These are phyloP conservation scores for Xenopus petersii DNA, from an alignment of 2,797 vertebrate species.

Conservation along the genomic window DNA sequence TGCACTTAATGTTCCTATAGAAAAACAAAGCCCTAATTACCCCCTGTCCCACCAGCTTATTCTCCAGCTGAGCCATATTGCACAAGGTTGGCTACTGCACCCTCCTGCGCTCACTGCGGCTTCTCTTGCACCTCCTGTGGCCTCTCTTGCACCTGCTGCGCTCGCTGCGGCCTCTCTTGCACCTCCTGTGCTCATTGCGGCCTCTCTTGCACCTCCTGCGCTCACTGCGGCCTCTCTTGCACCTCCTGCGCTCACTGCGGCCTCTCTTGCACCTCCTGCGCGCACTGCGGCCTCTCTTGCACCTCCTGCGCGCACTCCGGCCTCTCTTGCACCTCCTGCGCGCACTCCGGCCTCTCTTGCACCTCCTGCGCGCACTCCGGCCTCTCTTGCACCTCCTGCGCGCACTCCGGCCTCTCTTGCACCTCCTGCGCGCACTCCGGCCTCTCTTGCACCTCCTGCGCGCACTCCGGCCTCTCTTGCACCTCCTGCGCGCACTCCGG, in stretches of 20 bases:
- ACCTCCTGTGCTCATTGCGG: neutral
- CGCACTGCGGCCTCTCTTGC: no score
- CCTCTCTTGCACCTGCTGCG: neutral
- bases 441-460: neutral
- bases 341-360: no score
- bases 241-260: no score
- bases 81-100: neutral
- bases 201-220: neutral
- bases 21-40: neutral
- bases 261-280: no score
- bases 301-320: no score
- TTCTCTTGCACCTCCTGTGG: neutral
- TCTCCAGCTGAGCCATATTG: neutral
- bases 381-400: no score
- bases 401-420: no score
- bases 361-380: no score
- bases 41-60: constrained; percentile 14
- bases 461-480: neutral
- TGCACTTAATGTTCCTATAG: constrained; percentile 3
- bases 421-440: no score
- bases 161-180: no score
- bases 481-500: neutral
- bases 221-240: neutral
- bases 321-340: no score
- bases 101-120: neutral